These are phyloP conservation scores for Platalea minor DNA, from an alignment of 2,797 vertebrate genomes.

Conservation along the genomic window DNA sequence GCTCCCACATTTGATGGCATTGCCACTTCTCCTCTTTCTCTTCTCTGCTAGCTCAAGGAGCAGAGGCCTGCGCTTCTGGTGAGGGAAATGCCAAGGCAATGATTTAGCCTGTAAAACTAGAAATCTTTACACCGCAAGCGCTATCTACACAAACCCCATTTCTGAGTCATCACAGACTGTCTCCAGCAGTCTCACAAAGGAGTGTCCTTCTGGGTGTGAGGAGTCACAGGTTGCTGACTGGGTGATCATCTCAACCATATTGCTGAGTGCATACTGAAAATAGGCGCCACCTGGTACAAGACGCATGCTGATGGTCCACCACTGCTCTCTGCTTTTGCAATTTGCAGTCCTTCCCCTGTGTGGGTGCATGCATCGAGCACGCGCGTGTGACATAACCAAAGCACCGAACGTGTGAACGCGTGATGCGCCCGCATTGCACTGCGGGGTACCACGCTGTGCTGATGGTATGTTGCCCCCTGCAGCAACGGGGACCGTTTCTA, in stretches of 20 bases:
- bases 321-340: neutral
- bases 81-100: neutral
- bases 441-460: neutral
- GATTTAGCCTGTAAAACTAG: neutral
- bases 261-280: neutral
- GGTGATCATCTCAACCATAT: no score
- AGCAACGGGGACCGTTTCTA: fast-evolving
- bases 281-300: neutral
- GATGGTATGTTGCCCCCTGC: fast-evolving
- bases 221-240: neutral
- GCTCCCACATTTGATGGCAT: neutral
- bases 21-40: neutral
- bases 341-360: neutral
- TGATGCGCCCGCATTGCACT: fast-evolving
- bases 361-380: fast-evolving
- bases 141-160: neutral
- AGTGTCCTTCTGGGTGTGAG: neutral
- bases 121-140: neutral
- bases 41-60: neutral
- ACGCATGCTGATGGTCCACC: no score
- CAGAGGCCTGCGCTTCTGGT: neutral
- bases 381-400: neutral
- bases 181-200: neutral
- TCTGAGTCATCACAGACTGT: neutral
- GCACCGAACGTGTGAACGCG: fast-evolving